Evolutionary conservation across 2,888 invertebrate genomes (phyloP).

Genomic region (Drosophila lacicola): DNA sequence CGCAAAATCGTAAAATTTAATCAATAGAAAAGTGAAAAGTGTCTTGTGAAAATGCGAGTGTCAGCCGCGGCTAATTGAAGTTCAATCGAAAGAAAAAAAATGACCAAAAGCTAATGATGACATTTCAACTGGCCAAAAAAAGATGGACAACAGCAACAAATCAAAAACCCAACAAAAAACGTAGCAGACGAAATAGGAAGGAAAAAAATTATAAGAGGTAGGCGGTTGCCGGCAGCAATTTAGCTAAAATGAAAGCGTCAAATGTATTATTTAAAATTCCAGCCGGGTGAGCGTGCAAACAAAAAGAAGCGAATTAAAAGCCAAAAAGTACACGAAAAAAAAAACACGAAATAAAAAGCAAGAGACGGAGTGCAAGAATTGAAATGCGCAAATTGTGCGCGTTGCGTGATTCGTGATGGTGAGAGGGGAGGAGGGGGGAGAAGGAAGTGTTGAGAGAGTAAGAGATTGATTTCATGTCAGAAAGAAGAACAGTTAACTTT

Average conservation of each 20-base stretch:
- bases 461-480: slow-evolving; percentile 71
- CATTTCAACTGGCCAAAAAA: slow-evolving; percentile 52
- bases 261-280: slow-evolving; percentile 74
- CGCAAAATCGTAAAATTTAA: slow-evolving; percentile 29
- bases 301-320: background rate
- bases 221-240: slow-evolving; percentile 58
- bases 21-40: slow-evolving; percentile 17
- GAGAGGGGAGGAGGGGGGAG: background rate
- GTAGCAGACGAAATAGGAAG: slow-evolving; percentile 19
- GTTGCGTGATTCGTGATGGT: background rate
- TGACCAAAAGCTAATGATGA: slow-evolving; percentile 68
- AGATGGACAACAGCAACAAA: slow-evolving; percentile 15
- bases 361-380: slow-evolving; percentile 35
- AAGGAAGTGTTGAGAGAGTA: slow-evolving; percentile 2
- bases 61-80: slow-evolving; percentile 65
- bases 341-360: slow-evolving; percentile 20
- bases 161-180: slow-evolving; percentile 24
- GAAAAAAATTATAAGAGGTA: slow-evolving; percentile 30
- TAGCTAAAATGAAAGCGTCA: slow-evolving; percentile 72
- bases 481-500: background rate
- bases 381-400: slow-evolving; percentile 49
- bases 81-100: slow-evolving; percentile 49
- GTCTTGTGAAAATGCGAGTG: slow-evolving; percentile 36
- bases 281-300: slow-evolving; percentile 42
- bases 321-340: slow-evolving; percentile 11